These are phyloP conservation scores for Philotrypesis tridentata DNA, from an alignment of 1,140 invertebrate species.

Conservation along the genomic window DNA sequence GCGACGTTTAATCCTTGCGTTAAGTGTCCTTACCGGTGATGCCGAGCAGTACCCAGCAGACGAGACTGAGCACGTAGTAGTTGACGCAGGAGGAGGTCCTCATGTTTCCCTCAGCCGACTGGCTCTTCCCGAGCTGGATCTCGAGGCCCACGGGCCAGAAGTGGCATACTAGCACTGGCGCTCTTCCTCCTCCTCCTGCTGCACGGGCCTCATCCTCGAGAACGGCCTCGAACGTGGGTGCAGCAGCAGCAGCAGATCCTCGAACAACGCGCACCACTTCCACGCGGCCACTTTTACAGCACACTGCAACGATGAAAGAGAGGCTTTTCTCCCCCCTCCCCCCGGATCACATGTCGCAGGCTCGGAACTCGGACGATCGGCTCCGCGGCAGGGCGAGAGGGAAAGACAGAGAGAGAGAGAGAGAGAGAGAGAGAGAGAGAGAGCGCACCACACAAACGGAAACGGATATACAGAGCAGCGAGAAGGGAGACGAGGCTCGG, in stretches of 20 bases:
- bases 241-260: no score
- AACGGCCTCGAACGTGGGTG: neutral
- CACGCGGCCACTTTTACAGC: neutral
- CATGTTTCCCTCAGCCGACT: constrained; percentile 60
- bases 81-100: constrained; percentile 72
- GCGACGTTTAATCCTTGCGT: neutral
- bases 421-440: neutral
- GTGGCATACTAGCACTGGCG: constrained; percentile 23
- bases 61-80: constrained; percentile 72
- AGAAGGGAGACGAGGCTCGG: neutral
- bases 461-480: no score
- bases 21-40: constrained; percentile 69
- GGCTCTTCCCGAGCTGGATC: neutral
- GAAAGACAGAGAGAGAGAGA: neutral
- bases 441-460: no score
- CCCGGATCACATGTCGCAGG: neutral
- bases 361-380: neutral
- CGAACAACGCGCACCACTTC: neutral
- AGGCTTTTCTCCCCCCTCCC: no score
- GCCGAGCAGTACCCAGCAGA: constrained; percentile 72
- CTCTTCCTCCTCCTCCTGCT: neutral
- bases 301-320: neutral
- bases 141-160: neutral
- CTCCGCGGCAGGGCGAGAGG: neutral
- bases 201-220: no score